Percentiles rank a stretch among this genome's conserved stretches.
phyloP scores from a whole-genome alignment of 1,140 invertebrate species.

The Papilio xuthus region DNA sequence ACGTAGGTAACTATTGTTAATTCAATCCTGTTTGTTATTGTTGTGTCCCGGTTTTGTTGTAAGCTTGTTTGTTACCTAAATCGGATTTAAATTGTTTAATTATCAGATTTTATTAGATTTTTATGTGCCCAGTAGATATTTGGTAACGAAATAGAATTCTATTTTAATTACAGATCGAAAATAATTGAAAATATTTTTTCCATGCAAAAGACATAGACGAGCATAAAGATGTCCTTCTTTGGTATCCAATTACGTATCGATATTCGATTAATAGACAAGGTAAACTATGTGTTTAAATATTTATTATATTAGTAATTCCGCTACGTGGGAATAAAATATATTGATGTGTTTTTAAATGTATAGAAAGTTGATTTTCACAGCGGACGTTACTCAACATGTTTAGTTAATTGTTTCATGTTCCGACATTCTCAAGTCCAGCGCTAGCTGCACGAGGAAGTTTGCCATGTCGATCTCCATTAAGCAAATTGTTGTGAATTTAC shows the following conservation, averaged over 20 bases:
- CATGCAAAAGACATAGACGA: too few species aligned
- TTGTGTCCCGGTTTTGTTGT: constrained; percentile 62
- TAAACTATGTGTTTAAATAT: neutral
- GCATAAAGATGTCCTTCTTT: too few species aligned
- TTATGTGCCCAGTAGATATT: neutral
- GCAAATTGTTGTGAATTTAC: constrained; percentile 63
- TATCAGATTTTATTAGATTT: constrained; percentile 28
- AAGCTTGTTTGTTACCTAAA: constrained; percentile 41
- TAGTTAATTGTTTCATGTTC: constrained; percentile 49
- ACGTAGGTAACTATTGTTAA: constrained; percentile 77
- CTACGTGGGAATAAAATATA: neutral
- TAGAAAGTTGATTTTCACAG: constrained; percentile 29
- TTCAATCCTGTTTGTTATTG: constrained; percentile 71
- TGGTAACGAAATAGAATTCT: neutral
- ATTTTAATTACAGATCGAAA: neutral
- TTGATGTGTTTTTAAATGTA: constrained; percentile 22
- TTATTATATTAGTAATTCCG: neutral
- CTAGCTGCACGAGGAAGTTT: constrained; percentile 48
- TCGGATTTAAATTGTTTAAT: constrained; percentile 10
- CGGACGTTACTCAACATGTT: constrained; percentile 32
- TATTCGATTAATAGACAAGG: neutral
- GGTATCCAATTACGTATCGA: too few species aligned
- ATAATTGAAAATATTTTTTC: too few species aligned
- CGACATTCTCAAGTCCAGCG: constrained; percentile 37
- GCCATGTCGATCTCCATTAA: constrained; percentile 62